Base-by-base conservation (phyloP, 2,113 vertebrate species). In the Montifringilla adamsi region DNA sequence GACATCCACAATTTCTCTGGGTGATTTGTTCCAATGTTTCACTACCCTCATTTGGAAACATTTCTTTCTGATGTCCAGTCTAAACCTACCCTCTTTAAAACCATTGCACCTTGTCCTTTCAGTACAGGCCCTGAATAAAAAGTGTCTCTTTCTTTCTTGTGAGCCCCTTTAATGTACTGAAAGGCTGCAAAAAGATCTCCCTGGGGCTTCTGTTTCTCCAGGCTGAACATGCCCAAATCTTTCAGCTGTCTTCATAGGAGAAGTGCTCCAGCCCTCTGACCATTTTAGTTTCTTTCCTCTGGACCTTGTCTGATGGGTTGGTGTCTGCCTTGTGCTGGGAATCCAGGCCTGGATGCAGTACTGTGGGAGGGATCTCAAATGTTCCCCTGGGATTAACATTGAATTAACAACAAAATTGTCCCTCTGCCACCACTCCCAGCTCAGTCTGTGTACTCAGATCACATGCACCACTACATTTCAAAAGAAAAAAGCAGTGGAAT, bases 281-380 rank as follows among this genome's bases (percentile, higher is more conserved):
- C 6, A 33, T 30, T n/a, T 81, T 33, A 1, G 1, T 23, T 50
- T 13, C 39, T 47, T 37, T 56, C 7, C 9, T 68, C 13, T 58
- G 37, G 41, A 78, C 16, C 11, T 1, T 0, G 7, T 44, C 33
- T 3, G 2, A 13, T 1, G 3, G 7, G 8, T 66, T 21, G 3
- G 2, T 44, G 37, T n/a, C 64, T 74, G 3, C 44, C 43, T 22
- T 23, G 8, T 18, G 18, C 30, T 75, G 56, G 11, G 20, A 43
- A 30, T 20, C 8, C 81, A 62, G 60, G 53, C 33, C 60, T 70
- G 46, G 2, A 31, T 5, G 4, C 8, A 1, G 10, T 24, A 30
- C 62, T 59, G 16, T 27, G 24, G 39, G 13, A 50, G 12, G 9
- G 6, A 15, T 50, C 35, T 72, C 56, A 72, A 47, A 64, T 47